Evolutionary conservation across 2,113 vertebrate genomes (phyloP).

Genomic region (Cynopterus brachyotis): DNA sequence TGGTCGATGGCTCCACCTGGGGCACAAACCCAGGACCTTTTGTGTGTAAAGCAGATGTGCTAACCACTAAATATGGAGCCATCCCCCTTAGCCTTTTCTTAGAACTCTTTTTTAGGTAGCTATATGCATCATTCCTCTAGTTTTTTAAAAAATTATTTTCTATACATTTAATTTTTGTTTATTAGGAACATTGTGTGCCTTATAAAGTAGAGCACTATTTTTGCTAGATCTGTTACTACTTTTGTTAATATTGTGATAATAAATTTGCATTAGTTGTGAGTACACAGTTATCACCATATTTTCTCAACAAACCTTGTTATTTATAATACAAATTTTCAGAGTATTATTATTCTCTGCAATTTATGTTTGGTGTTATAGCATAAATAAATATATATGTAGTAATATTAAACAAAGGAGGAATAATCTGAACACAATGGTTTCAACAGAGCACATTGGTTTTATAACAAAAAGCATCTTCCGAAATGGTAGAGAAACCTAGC

Average conservation of each 20-base stretch:
- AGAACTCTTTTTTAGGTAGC: background rate
- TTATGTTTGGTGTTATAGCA: background rate
- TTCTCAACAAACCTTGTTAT: background rate
- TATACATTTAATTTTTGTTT: background rate
- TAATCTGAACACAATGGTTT: background rate
- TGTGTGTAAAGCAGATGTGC: no score
- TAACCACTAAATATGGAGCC: no score
- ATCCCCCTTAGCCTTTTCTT: background rate
- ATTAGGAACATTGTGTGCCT: background rate
- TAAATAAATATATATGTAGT: background rate
- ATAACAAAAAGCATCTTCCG: background rate
- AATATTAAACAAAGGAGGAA: background rate
- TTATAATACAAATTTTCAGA: background rate
- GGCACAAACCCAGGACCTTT: no score
- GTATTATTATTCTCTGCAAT: background rate
- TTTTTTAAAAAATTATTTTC: background rate
- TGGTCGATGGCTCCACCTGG: no score
- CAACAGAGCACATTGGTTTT: background rate
- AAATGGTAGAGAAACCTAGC: background rate
- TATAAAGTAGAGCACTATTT: background rate
- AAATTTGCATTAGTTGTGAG: background rate
- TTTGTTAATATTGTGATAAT: background rate
- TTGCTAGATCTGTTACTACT: background rate
- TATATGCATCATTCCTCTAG: background rate
- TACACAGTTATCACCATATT: background rate